Evolutionary conservation across 2,888 invertebrate species (phyloP), one percentile per base, ranked within the genome.

Genomic region (Pterostichus niger): DNA sequence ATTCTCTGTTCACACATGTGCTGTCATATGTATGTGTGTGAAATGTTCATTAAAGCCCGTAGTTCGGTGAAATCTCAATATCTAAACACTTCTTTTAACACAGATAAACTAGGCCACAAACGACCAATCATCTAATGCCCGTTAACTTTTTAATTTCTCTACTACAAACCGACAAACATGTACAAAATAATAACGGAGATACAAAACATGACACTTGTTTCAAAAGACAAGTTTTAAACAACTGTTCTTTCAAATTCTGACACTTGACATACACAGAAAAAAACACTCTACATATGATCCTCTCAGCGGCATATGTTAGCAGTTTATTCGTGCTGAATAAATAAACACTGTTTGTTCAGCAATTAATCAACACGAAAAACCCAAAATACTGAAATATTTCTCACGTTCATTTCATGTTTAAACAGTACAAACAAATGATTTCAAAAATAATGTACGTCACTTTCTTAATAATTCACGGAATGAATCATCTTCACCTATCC

Each of bases 91-190:
- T 49, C 54, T 40, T 77, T 77, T 77, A 24, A 64, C 64, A 31
- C 59, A 13, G 79, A 46, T 64, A 79, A 24, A 79, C 79, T 79
- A 79, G 79, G 79, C 79, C 79, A 79, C n/a, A 75, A 24, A 59
- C 77, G 13, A 35, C 52, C 64, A 78, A 44, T 17, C 46, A 79
- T 46, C 33, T 76, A 76, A 76, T 35, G 52, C 33, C 76, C 56
- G 56, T 76, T 76, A 76, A 76, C 76, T 76, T 76, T 76, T 54
- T 52, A 49, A 76, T 76, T 54, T 76, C 56, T 76, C 52, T 40
- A 17, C n/a, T 31, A 75, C 49, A 75, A 40, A 49, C 24, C 7
- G 15, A 56, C 33, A 35, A 76, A 40, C 76, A 40, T 56, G 76
- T 11, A 31, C 35, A 35, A 52, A 75, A 76, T 76, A 17, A 49